Evolutionary conservation across 1,140 invertebrate species (phyloP), one percentile per base, ranked within the genome.

Genomic region (Megalopta genalis): DNA sequence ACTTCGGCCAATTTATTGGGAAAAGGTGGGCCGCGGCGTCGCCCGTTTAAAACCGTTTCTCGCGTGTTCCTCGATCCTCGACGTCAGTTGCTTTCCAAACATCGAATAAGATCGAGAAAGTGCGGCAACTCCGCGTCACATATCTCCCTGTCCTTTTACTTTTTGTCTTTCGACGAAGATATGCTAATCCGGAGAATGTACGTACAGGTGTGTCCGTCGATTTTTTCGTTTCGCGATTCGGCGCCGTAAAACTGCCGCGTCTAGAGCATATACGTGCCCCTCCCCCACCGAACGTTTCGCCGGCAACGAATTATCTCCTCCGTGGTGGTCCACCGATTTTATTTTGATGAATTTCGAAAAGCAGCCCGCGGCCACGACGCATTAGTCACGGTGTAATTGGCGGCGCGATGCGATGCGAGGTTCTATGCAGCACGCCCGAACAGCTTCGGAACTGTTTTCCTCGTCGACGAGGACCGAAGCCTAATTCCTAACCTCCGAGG

Each of bases 281-380:
- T n/a, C n/a, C n/a, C n/a, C n/a, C n/a, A n/a, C n/a, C 46, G 46
- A 60, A 81, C 32, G 68, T 63, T n/a, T 79, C 68, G 54, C n/a
- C 59, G 70, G 21, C 57, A 80, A 87, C 84, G 89, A 89, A 88
- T 87, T 87, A 85, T 87, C 85, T 88, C 77, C 85, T 88, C 77
- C 80, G 76, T 77, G 87, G 85, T 87, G 86, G 80, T 84, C 84
- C 73, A 75, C 80, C 84, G 86, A 88, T 87, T 90, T 90, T 88
- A 88, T 91, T 90, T 90, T 89, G 89, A 91, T 90, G 90, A 90
- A 91, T 90, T 91, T 91, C 87, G 87, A 89, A 88, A 88, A 88
- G 76, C 64, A 71, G 89, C 90, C 90, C 68, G 83, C 83, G 88
- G 90, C 88, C 69, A 89, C 69, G 71, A 78, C 80, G 84, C 88